phyloP scores from a whole-genome alignment of 2,113 vertebrate species.

The Thalassoma bifasciatum region DNA sequence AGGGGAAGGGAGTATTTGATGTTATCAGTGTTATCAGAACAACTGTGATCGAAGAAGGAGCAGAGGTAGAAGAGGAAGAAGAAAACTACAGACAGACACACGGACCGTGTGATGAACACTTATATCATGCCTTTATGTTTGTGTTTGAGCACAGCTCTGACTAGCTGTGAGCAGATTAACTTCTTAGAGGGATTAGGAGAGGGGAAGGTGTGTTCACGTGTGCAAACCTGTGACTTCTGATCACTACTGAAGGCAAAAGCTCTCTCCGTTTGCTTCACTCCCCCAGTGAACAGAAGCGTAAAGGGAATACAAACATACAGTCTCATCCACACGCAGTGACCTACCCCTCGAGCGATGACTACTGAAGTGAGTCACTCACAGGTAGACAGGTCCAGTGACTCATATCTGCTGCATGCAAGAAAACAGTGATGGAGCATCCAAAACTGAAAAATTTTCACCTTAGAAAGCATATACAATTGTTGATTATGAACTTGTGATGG shows the following conservation, averaged over 20 bases:
- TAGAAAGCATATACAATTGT: too few relatives aligned
- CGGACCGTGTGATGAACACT: background rate
- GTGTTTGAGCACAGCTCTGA: background rate
- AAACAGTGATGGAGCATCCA: background rate
- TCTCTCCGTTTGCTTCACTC: background rate
- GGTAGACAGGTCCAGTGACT: background rate
- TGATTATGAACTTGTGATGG: too few relatives aligned
- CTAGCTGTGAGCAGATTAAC: constrained; percentile 27
- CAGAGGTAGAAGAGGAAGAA: too few relatives aligned
- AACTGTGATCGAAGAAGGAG: too few relatives aligned
- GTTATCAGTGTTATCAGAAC: background rate
- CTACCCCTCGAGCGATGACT: background rate
- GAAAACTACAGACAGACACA: background rate
- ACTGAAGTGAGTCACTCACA: background rate
- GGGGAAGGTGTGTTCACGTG: constrained; percentile 24
- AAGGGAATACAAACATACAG: background rate
- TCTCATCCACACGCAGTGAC: background rate
- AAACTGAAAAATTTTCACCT: background rate
- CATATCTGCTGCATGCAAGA: background rate
- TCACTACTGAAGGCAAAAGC: background rate
- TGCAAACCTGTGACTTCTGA: constrained; percentile 43
- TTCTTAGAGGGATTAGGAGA: constrained; percentile 34
- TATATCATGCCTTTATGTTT: background rate
- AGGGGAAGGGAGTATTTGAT: background rate
- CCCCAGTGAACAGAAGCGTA: background rate